A percentile compares a stretch with the other conserved stretches of the same genome.
Conservation (phyloP, 2,113 vertebrate genomes). For the Alethe castanea region DNA sequence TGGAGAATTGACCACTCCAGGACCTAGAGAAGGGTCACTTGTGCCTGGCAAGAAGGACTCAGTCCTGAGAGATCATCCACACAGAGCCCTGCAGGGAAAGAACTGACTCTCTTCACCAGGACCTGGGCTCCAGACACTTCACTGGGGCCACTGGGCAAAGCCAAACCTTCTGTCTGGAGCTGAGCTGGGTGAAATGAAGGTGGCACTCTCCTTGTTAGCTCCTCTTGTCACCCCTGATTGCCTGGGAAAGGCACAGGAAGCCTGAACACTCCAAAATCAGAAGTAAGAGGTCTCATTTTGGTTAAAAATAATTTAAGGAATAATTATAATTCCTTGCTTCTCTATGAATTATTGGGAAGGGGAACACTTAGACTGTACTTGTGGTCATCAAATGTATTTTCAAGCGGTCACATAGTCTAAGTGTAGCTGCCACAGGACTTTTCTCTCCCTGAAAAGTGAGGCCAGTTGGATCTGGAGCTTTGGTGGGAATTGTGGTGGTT, state of each 20-base stretch:
- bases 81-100: neutral
- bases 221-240: neutral
- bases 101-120: no score
- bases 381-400: neutral
- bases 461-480: neutral
- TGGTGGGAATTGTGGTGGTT: neutral
- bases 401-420: fast-evolving
- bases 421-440: neutral
- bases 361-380: neutral
- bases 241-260: neutral
- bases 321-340: neutral
- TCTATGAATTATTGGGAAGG: neutral
- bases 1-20: neutral
- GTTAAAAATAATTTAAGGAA: neutral
- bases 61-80: neutral
- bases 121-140: fast-evolving
- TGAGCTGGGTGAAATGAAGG: neutral
- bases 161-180: neutral
- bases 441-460: neutral
- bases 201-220: neutral
- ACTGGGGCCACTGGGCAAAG: neutral
- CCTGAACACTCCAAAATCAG: neutral
- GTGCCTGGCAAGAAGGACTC: neutral
- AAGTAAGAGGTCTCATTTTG: neutral
- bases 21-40: neutral